These are phyloP conservation scores for Microplitis mediator DNA, from an alignment of 1,140 invertebrate genomes.

Conservation along the genomic window DNA sequence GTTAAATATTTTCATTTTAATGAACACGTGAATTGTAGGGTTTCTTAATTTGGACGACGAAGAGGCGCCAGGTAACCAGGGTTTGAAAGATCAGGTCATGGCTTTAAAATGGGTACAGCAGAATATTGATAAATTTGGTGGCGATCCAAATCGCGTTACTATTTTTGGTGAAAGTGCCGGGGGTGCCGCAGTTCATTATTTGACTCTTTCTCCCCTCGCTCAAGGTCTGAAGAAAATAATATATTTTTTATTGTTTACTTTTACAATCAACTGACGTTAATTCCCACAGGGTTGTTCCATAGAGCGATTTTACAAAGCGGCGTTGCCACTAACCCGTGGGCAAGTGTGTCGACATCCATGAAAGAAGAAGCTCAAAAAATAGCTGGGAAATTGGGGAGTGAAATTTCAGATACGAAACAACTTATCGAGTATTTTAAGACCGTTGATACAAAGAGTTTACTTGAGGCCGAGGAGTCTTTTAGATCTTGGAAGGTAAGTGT, in stretches of 20 bases:
- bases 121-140: slow-evolving; percentile 70
- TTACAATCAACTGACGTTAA: too few species aligned
- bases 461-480: neutral
- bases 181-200: slow-evolving; percentile 54
- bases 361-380: slow-evolving; percentile 52
- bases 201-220: slow-evolving; percentile 38
- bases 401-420: slow-evolving; percentile 53
- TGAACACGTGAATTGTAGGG: slow-evolving; percentile 28
- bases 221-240: slow-evolving; percentile 28
- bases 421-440: slow-evolving; percentile 59
- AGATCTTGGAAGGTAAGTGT: neutral
- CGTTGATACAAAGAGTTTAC: slow-evolving; percentile 38
- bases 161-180: slow-evolving; percentile 71
- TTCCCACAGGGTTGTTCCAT: slow-evolving; percentile 62
- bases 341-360: slow-evolving; percentile 31
- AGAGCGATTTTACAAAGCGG: slow-evolving; percentile 69
- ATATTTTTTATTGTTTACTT: neutral
- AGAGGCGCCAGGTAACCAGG: slow-evolving; percentile 61
- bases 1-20: neutral
- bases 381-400: slow-evolving; percentile 54
- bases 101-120: slow-evolving; percentile 68
- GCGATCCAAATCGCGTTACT: slow-evolving; percentile 69
- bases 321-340: slow-evolving; percentile 58
- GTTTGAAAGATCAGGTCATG: slow-evolving; percentile 64
- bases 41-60: slow-evolving; percentile 43